Percentiles rank a stretch among this genome's conserved stretches.
Conservation (phyloP, 2,888 invertebrate species). For the Limenitis camilla region DNA sequence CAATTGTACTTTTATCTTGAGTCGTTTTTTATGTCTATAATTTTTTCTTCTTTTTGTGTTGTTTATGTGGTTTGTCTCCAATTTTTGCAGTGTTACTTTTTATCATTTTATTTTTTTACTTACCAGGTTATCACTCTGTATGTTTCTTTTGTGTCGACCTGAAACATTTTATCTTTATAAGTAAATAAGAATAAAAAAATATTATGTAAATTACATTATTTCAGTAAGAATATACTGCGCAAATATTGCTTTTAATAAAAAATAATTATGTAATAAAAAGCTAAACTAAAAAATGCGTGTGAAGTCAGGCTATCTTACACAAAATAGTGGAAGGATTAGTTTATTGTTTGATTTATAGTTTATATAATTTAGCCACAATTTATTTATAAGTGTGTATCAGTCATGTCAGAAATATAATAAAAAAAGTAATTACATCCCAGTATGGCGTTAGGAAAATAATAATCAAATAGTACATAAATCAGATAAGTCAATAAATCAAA, state of each 20-base stretch:
- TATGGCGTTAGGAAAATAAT: too few species aligned
- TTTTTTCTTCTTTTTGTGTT: slow-evolving; percentile 2
- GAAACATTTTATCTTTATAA: slow-evolving; percentile 23
- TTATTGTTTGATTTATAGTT: too few species aligned
- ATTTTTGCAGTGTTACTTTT: slow-evolving; percentile 17
- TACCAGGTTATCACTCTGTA: slow-evolving; percentile 31
- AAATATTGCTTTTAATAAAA: too few species aligned
- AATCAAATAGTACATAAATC: too few species aligned
- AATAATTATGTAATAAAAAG: too few species aligned
- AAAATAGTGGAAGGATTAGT: too few species aligned
- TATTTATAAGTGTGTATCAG: neutral
- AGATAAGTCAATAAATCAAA: too few species aligned
- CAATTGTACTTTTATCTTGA: too few species aligned
- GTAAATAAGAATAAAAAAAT: slow-evolving; percentile 14
- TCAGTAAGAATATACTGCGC: slow-evolving; percentile 1
- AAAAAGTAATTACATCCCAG: too few species aligned
- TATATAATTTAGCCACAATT: too few species aligned
- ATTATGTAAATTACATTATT: neutral
- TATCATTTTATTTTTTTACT: slow-evolving; percentile 28
- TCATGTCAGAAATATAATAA: neutral
- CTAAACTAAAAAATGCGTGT: slow-evolving; percentile 1
- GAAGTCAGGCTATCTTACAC: neutral
- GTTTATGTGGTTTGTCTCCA: slow-evolving; percentile 1
- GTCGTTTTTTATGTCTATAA: neutral
- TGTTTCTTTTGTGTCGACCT: slow-evolving; percentile 35